Percentiles rank a stretch among this genome's conserved stretches.
These are phyloP conservation scores for Zeus faber DNA, from an alignment of 2,113 vertebrate species.

Conservation along the genomic window DNA sequence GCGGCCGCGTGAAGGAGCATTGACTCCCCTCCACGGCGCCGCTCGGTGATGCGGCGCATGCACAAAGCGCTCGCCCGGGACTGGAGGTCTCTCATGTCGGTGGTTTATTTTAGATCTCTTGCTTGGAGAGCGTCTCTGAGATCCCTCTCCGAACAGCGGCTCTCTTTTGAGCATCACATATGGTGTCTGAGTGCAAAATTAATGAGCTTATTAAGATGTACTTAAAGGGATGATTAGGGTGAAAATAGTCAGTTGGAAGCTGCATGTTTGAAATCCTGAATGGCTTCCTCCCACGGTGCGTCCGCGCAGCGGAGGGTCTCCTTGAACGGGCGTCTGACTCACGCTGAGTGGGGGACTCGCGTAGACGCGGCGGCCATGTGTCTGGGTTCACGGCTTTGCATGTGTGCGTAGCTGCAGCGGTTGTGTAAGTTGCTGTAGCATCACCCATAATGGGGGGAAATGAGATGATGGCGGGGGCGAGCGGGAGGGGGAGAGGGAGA, in stretches of 20 bases:
- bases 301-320: too few relatives aligned
- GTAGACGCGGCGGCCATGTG: too few relatives aligned
- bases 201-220: constrained; percentile 16
- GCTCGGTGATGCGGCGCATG: too few relatives aligned
- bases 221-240: constrained; percentile 11
- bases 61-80: too few relatives aligned
- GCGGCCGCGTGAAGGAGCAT: constrained; percentile 17
- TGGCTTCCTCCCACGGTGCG: too few relatives aligned
- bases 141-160: neutral
- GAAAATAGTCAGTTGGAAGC: too few relatives aligned
- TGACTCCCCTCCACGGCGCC: too few relatives aligned
- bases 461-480: constrained; percentile 60
- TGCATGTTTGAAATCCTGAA: too few relatives aligned
- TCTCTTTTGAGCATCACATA: neutral
- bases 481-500: constrained; percentile 12
- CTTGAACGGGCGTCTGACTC: too few relatives aligned
- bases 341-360: too few relatives aligned
- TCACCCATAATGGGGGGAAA: constrained; percentile 65
- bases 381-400: constrained; percentile 37
- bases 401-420: constrained; percentile 35
- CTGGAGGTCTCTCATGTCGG: too few relatives aligned
- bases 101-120: constrained; percentile 3
- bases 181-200: neutral
- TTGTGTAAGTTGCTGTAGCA: constrained; percentile 55
- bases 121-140: neutral